phyloP scores from a whole-genome alignment of 2,888 invertebrate species.

The Drosophila meridionalis region DNA sequence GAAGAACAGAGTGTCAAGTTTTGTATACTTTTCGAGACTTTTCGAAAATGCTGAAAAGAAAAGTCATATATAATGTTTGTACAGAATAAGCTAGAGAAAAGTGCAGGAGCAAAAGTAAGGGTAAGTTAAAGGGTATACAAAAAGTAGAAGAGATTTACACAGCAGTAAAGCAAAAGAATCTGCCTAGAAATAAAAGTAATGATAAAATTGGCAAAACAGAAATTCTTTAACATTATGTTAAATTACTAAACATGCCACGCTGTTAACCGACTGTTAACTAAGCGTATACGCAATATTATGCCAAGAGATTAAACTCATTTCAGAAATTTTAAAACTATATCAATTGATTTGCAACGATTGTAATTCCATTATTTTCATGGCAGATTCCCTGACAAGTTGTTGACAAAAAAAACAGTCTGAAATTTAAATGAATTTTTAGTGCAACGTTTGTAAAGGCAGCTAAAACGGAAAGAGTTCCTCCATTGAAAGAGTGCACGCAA shows the following conservation, averaged over 20 bases:
- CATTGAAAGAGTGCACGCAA: slow-evolving; percentile 32
- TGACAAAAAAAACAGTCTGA: slow-evolving; percentile 23
- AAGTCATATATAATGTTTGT: slow-evolving; percentile 24
- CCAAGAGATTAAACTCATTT: neutral
- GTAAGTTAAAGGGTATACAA: slow-evolving; percentile 31
- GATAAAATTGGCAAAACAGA: neutral
- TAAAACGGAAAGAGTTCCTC: slow-evolving; percentile 57
- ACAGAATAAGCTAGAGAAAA: slow-evolving; percentile 12
- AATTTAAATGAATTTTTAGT: slow-evolving; percentile 9
- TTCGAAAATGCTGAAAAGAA: neutral
- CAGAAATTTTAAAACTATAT: neutral
- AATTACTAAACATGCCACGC: neutral
- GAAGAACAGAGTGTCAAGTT: slow-evolving; percentile 6
- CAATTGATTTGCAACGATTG: neutral
- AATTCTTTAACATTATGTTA: neutral
- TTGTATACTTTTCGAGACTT: slow-evolving; percentile 19
- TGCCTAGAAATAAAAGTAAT: neutral
- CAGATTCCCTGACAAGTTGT: slow-evolving; percentile 16
- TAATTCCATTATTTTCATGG: neutral
- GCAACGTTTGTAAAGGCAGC: slow-evolving; percentile 39
- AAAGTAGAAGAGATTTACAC: slow-evolving; percentile 2
- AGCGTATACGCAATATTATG: neutral
- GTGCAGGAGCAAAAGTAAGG: neutral
- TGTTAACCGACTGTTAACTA: neutral
- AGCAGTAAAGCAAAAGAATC: neutral